Conservation (phyloP, 2,113 vertebrate species). For the Myotis davidii region DNA sequence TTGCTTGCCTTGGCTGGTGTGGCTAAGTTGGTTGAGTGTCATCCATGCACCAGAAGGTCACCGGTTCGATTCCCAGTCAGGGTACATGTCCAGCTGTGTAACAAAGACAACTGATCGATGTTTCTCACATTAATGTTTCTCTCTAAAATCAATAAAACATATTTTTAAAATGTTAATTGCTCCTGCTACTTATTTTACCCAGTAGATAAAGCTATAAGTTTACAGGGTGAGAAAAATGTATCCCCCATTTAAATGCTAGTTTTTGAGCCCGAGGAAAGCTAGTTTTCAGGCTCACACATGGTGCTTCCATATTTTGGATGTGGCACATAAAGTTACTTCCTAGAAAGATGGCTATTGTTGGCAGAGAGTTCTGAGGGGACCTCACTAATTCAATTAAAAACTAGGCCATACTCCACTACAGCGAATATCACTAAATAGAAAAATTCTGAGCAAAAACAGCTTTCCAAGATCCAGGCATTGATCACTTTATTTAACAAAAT, state of each 20-base stretch:
- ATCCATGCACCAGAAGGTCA: too few relatives aligned
- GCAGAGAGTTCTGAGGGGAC: not conserved
- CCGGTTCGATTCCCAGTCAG: too few relatives aligned
- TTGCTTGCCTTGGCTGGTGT: not conserved
- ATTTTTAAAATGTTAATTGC: constrained; percentile 45
- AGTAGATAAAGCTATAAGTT: constrained; percentile 46
- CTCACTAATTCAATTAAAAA: constrained; percentile 47
- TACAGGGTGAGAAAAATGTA: constrained; percentile 46
- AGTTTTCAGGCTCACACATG: constrained; percentile 37
- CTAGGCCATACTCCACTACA: not conserved
- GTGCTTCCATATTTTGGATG: not conserved
- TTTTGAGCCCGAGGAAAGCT: constrained; percentile 45
- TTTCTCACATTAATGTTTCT: not conserved
- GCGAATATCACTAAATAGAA: not conserved
- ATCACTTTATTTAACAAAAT: constrained; percentile 20
- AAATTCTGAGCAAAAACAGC: not conserved
- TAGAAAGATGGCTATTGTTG: not conserved
- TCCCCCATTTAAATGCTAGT: constrained; percentile 36
- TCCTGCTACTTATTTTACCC: constrained; percentile 34
- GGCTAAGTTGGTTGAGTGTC: too few relatives aligned
- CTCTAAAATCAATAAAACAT: not conserved
- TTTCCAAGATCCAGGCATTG: not conserved
- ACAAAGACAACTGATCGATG: not conserved
- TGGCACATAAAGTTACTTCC: constrained; percentile 13
- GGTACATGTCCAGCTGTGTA: too few relatives aligned